Evolutionary conservation across 2,888 invertebrate species (phyloP).

Genomic region (Hyalella azteca): DNA sequence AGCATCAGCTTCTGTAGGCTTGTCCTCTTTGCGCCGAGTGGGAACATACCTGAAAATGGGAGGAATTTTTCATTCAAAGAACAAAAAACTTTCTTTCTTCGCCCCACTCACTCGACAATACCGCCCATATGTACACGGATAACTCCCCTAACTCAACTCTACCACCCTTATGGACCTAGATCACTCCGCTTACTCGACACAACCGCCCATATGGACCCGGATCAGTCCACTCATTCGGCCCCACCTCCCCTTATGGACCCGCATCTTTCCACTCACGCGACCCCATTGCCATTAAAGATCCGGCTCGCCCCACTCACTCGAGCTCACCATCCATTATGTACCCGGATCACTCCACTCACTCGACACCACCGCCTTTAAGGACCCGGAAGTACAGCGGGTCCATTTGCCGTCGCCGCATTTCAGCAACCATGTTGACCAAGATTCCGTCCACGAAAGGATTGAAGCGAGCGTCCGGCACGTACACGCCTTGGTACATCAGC

Average conservation of each 20-base stretch:
- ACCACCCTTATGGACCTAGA: no score
- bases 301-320: no score
- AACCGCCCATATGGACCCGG: no score
- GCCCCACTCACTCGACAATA: no score
- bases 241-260: no score
- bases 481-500: slow-evolving; percentile 56
- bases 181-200: no score
- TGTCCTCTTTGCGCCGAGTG: slow-evolving; percentile 2
- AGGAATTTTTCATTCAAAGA: not conserved
- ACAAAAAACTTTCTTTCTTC: no score
- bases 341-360: not conserved
- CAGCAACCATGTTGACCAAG: slow-evolving; percentile 58
- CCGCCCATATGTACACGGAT: no score
- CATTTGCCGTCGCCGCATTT: slow-evolving; percentile 50
- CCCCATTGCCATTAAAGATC: no score
- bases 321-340: not conserved
- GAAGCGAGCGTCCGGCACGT: slow-evolving; percentile 54
- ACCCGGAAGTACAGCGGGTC: slow-evolving; percentile 58
- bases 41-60: not conserved
- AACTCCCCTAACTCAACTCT: no score
- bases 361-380: slow-evolving; percentile 48
- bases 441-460: slow-evolving; percentile 58
- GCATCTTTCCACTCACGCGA: no score
- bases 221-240: no score
- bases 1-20: not conserved